phyloP scores from a whole-genome alignment of 2,797 vertebrate species.

The Spheniscus humboldti region DNA sequence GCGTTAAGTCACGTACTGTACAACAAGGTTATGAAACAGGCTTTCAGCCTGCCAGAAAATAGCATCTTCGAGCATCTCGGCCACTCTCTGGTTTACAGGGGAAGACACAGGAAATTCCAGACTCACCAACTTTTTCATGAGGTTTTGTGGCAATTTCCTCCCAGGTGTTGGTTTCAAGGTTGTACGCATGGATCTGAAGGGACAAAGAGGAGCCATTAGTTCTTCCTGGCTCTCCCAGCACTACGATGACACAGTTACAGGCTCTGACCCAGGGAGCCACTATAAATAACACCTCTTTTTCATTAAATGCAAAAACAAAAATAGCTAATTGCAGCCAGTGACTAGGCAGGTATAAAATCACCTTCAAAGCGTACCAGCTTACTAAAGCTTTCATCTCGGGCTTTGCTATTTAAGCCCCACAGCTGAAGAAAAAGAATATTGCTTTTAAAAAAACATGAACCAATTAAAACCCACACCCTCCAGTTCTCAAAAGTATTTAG shows the following conservation, averaged over 20 bases:
- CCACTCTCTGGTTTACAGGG: neutral
- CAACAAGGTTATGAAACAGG: neutral
- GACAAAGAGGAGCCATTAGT: neutral
- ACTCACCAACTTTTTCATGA: conserved; percentile 91
- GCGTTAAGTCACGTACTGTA: rapidly evolving
- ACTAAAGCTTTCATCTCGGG: neutral
- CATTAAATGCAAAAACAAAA: neutral
- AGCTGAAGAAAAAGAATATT: neutral
- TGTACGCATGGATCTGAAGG: conserved; percentile 93
- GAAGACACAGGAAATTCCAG: neutral
- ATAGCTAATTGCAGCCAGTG: neutral
- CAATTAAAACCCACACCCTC: neutral
- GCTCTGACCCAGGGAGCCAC: neutral
- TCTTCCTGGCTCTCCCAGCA: neutral
- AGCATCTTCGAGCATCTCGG: neutral
- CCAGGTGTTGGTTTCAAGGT: conserved; percentile 98
- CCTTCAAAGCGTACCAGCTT: neutral
- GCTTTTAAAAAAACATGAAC: neutral
- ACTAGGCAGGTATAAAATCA: conserved; percentile 23
- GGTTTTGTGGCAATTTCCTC: conserved; percentile 95
- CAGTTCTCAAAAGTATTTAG: neutral
- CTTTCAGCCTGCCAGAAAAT: neutral
- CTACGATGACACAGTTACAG: neutral
- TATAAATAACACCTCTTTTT: neutral
- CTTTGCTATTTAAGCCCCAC: neutral